Percentiles rank a stretch among this genome's conserved stretches.
Evolutionary conservation across 2,113 vertebrate species (phyloP).

Genomic region (Tyto alba): DNA sequence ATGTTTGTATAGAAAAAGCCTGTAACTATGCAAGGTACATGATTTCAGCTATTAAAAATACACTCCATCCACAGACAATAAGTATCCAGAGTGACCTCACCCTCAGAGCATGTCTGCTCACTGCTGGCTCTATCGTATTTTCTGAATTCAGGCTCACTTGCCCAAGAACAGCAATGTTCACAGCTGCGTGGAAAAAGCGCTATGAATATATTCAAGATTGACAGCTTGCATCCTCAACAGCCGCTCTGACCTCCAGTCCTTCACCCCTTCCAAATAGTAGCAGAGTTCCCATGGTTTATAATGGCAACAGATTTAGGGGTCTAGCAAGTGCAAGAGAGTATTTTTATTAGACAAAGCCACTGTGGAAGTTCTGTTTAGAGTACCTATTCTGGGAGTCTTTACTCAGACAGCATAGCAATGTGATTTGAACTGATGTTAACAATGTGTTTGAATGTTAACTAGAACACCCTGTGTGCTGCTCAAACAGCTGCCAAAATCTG

Average conservation of each 20-base stretch:
- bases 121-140: background rate
- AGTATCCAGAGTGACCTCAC: background rate
- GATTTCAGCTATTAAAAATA: conserved; percentile 29
- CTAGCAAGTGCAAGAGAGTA: background rate
- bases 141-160: background rate
- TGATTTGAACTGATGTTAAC: background rate
- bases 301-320: background rate
- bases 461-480: background rate
- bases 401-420: background rate
- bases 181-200: conserved; percentile 19
- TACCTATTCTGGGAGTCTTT: background rate
- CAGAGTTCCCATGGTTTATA: background rate
- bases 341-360: background rate
- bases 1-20: background rate
- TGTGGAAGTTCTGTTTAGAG: background rate
- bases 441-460: background rate
- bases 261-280: background rate
- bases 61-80: background rate
- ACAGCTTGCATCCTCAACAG: background rate
- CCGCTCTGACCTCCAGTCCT: background rate
- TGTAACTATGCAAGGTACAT: background rate
- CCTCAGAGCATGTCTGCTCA: background rate
- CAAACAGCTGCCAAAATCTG: background rate
- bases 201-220: background rate
- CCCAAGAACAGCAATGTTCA: background rate